Percentiles rank a stretch among this genome's conserved stretches.
phyloP scores from a whole-genome alignment of 2,797 vertebrate genomes.

The Micropoecilia bifurca region DNA sequence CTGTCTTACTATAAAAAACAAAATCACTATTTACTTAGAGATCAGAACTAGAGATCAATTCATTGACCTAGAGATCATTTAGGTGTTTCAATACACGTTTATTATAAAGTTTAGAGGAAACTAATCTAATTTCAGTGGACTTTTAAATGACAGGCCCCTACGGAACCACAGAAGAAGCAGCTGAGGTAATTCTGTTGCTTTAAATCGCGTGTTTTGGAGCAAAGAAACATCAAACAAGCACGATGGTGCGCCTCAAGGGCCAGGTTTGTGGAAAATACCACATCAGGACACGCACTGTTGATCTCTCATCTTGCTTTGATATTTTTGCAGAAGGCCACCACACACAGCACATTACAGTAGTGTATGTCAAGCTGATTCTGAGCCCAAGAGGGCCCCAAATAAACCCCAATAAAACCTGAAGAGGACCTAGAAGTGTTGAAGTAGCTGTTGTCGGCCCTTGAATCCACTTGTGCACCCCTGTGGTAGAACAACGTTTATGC shows the following conservation, averaged over 20 bases:
- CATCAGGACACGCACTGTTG: not conserved
- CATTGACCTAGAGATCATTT: not conserved
- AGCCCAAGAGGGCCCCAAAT: not conserved
- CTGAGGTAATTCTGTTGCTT: not conserved
- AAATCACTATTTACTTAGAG: not conserved
- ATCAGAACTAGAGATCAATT: not conserved
- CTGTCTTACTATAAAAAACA: not conserved
- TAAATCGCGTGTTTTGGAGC: not conserved
- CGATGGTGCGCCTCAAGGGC: not conserved
- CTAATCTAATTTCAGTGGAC: not conserved
- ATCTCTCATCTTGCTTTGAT: not conserved
- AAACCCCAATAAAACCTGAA: not conserved
- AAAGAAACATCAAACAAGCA: conserved; percentile 1
- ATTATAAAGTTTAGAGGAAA: not conserved
- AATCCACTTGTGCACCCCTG: not conserved
- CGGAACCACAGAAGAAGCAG: not conserved
- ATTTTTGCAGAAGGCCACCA: not conserved
- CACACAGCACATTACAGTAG: not conserved
- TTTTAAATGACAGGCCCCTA: not conserved
- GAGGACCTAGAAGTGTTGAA: not conserved
- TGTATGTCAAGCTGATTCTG: not conserved
- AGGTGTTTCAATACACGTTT: not conserved
- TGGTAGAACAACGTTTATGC: not conserved
- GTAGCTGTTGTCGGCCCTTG: not conserved
- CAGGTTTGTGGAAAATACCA: not conserved